phyloP scores from a whole-genome alignment of 1,140 invertebrate genomes.

The Leptinotarsa undecemlineata region DNA sequence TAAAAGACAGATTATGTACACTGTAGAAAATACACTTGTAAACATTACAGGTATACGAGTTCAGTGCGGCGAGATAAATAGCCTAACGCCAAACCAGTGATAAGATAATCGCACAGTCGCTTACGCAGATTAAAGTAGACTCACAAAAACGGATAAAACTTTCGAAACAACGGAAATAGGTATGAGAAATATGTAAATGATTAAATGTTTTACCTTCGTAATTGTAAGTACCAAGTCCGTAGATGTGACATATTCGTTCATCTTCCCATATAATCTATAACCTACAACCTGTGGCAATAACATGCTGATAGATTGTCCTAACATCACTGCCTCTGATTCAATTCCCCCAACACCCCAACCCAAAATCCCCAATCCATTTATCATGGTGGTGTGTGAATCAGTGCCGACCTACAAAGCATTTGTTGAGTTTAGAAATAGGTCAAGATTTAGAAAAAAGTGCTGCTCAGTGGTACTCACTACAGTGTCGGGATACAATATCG shows the following conservation, averaged over 20 bases:
- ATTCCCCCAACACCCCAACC: constrained; percentile 83
- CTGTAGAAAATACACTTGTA: too few relatives aligned
- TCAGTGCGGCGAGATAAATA: too few relatives aligned
- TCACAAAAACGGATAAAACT: too few relatives aligned
- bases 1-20: too few relatives aligned
- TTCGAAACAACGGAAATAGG: too few relatives aligned
- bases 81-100: too few relatives aligned
- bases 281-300: constrained; percentile 94
- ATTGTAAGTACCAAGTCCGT: constrained; percentile 98
- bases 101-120: too few relatives aligned
- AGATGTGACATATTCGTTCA: constrained; percentile 87
- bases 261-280: constrained; percentile 82
- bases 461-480: constrained; percentile 61
- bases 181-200: too few relatives aligned
- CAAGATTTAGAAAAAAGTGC: neutral
- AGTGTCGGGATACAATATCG: constrained; percentile 87
- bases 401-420: constrained; percentile 73
- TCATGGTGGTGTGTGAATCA: constrained; percentile 99
- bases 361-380: constrained; percentile 85
- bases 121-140: too few relatives aligned
- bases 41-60: too few relatives aligned
- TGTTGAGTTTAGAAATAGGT: neutral
- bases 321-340: constrained; percentile 88
- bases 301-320: constrained; percentile 97
- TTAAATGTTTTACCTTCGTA: constrained; percentile 82